phyloP scores from a whole-genome alignment of 2,797 vertebrate genomes.

The Echeneis naucrates region DNA sequence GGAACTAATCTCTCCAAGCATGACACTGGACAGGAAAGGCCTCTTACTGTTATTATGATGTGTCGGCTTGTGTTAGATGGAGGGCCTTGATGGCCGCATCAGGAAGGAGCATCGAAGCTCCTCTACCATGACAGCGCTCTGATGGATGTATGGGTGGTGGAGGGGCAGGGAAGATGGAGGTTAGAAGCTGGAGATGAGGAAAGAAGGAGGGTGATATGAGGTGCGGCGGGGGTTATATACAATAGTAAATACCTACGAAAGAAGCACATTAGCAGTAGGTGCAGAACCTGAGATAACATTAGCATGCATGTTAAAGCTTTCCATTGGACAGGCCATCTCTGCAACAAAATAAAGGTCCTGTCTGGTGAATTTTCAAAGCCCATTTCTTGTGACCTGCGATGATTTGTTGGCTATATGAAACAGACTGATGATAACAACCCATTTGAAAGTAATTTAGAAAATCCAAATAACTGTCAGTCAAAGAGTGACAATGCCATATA shows the following conservation, averaged over 20 bases:
- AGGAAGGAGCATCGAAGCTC: constrained; percentile 78
- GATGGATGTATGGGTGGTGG: constrained; percentile 81
- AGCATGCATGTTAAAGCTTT: constrained; percentile 67
- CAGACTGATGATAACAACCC: constrained; percentile 51
- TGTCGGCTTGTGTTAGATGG: constrained; percentile 87
- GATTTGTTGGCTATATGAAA: constrained; percentile 61
- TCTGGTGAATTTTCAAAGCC: constrained; percentile 58
- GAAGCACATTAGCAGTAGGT: constrained; percentile 72
- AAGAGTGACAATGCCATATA: constrained; percentile 48
- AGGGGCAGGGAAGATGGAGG: constrained; percentile 77
- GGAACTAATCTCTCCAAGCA: constrained; percentile 89
- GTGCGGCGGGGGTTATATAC: constrained; percentile 63
- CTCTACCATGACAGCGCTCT: constrained; percentile 81
- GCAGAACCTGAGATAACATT: constrained; percentile 67
- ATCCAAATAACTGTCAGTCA: constrained; percentile 56
- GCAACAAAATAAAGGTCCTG: constrained; percentile 68
- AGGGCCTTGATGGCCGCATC: constrained; percentile 85
- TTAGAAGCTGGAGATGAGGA: constrained; percentile 75
- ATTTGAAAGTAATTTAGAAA: constrained; percentile 58
- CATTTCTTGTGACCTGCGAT: constrained; percentile 53
- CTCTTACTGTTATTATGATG: constrained; percentile 91
- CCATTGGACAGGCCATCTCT: constrained; percentile 69
- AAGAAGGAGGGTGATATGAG: constrained; percentile 64
- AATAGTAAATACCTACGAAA: constrained; percentile 75
- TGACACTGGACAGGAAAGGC: constrained; percentile 89